These are phyloP conservation scores for Amblyopsis rosae DNA, from an alignment of 2,113 vertebrate species.

Conservation along the genomic window DNA sequence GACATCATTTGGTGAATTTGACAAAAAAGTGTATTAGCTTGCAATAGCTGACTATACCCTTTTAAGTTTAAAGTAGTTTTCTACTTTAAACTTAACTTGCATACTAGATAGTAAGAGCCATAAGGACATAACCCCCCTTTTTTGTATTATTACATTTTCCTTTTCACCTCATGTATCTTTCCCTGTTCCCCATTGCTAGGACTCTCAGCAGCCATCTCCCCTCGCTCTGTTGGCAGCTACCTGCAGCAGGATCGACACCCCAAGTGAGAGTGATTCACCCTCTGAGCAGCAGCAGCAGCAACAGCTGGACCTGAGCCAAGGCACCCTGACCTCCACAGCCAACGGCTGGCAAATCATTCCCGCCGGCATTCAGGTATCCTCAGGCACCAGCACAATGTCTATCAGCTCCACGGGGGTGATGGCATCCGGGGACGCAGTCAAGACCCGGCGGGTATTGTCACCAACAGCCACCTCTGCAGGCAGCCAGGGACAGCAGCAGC, in stretches of 20 bases:
- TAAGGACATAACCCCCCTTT: neutral
- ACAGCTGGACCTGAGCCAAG: constrained; percentile 83
- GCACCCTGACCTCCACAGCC: constrained; percentile 84
- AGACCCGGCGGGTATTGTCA: constrained; percentile 77
- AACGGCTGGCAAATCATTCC: constrained; percentile 95
- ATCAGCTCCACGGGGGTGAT: constrained; percentile 73
- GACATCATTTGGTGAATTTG: too few species aligned
- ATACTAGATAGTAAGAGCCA: too few species aligned
- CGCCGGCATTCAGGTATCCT: constrained; percentile 64
- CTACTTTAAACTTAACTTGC: too few species aligned
- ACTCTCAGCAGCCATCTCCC: constrained; percentile 91
- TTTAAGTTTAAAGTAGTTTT: too few species aligned
- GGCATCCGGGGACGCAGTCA: constrained; percentile 71
- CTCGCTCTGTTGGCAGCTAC: constrained; percentile 94
- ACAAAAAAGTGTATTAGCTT: too few species aligned
- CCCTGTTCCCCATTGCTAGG: constrained; percentile 72
- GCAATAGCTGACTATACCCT: too few species aligned
- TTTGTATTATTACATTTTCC: neutral
- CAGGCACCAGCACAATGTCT: constrained; percentile 71
- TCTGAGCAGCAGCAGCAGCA: constrained; percentile 79
- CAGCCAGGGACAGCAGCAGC: constrained; percentile 72
- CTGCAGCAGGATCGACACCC: constrained; percentile 95
- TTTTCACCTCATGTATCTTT: constrained; percentile 21
- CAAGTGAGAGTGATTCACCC: constrained; percentile 84
- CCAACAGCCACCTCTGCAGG: constrained; percentile 57